Base-by-base conservation (phyloP, 2,797 vertebrate species). In the Enteromius anoplus region DNA sequence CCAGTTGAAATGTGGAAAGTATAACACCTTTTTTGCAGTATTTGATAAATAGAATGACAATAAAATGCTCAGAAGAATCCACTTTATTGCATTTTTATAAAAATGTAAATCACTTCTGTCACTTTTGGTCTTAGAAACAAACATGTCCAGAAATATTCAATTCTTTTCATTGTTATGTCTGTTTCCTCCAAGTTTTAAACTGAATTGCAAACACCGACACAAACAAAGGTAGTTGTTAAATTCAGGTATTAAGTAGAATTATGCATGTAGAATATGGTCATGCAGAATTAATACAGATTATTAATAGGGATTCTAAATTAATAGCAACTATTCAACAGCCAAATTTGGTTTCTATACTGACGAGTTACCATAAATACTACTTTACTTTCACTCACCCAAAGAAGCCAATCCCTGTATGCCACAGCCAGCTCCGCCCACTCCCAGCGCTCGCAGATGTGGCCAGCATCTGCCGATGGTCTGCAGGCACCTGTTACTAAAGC, bases 391-490 rank as follows among this genome's bases (percentile, higher is more conserved):
- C 75, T 93, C 91, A 99, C 98, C 97, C 53, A 99, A 86, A n/a
- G 98, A 99, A 0, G 97, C 97, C 89, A 99, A 93, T 9, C 98
- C 98, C 91, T 99, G 98, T 86, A 98, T 93, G 5, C 98, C 98
- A 69, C 98, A 99, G 87, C 98, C 98, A 2, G 98, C 98, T 0
- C 98, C 98, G 0, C 98, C 98, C 2, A 99, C 94, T 19, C 98
- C 98, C 34, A 99, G 95, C 0, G 97, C 98, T 60, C 97, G 93
- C 66, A 99, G 95, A 91, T 99, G 97, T 0, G 98, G 98, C 98
- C 98, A 99, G 86, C 98, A 99, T 79, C 98, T 93, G 32, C 98
- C 98, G 23, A 99, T 99, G 82, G 99, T 99, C 95, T 99, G 98
- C 87, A 99, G 95, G 88, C 98, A 99, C 84, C 98, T 94, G 93